Evolutionary conservation across 2,797 vertebrate genomes (phyloP), one percentile per base, ranked within the genome.

Genomic region (Gymnothorax javanicus): DNA sequence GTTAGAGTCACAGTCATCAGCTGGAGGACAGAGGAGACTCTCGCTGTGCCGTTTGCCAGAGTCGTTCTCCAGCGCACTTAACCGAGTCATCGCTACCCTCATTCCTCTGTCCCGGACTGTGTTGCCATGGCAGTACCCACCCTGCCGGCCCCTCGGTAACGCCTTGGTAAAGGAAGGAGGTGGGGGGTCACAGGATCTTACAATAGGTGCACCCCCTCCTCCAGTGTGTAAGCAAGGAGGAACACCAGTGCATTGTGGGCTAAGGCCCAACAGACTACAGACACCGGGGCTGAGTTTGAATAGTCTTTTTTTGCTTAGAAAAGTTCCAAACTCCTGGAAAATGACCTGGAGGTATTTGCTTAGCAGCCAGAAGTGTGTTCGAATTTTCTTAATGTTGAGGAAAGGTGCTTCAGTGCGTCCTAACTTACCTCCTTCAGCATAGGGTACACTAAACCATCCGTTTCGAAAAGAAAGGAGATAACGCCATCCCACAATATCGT

Each of bases 101-200:
- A 90, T 94, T 95, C 93, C 93, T 92, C 73, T 77, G 89, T 91
- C 86, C 75, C 77, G 71, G 83, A 89, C 83, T 90, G 89, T 86
- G 93, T 94, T 95, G 92, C 95, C 87, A 93, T 87, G 94, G 93
- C 0, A 94, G 94, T 95, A 95, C 95, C 95, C 96, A 94, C 92
- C 91, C 27, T 54, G 92, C 87, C 89, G 92, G 89, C 88, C 94
- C 90, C 91, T 87, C 88, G 84, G 91, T 92, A 94, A 93, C 86
- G 27, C 89, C 86, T 86, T 91, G 91, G 59, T 1, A 23, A 23
- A 57, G 85, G 81, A 12, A 17, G 59, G 15, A 17, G 89, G n/a
- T 84, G 91, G 91, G 84, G 62, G 83, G 25, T 23, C 33, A 33
- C 43, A 4, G 64, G 4, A 64, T 85, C 79, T 88, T 88, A 96